Percentiles rank a stretch among this genome's conserved stretches.
These are phyloP conservation scores for Timema podura DNA, from an alignment of 2,888 invertebrate genomes.

Conservation along the genomic window DNA sequence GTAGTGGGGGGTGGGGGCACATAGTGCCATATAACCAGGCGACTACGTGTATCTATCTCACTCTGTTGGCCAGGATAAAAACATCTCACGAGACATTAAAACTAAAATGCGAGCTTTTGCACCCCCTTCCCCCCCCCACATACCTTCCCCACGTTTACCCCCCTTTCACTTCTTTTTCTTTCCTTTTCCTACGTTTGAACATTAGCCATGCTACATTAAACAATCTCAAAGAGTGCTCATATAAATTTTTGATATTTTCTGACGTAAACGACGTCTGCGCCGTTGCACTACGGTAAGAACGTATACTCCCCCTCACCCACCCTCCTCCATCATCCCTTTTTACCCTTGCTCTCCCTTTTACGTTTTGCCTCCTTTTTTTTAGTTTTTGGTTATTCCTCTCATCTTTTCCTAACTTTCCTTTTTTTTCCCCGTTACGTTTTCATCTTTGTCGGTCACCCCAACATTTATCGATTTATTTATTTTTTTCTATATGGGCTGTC, in stretches of 20 bases:
- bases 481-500: too few species aligned
- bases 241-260: conserved; percentile 33
- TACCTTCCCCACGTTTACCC: conserved; percentile 2
- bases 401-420: too few species aligned
- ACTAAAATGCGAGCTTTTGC: conserved; percentile 12
- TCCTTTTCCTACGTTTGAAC: conserved; percentile 12
- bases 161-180: conserved; percentile 16
- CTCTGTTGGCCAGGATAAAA: not conserved
- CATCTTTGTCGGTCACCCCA: too few species aligned
- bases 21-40: not conserved
- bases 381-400: too few species aligned
- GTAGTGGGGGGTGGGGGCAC: not conserved
- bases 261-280: conserved; percentile 27
- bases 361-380: too few species aligned
- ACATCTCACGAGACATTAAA: conserved; percentile 16
- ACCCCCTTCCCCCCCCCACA: not conserved
- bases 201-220: conserved; percentile 31
- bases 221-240: conserved; percentile 30
- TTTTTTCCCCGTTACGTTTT: too few species aligned
- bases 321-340: too few species aligned
- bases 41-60: too few species aligned
- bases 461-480: too few species aligned
- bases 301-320: too few species aligned
- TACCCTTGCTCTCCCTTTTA: too few species aligned
- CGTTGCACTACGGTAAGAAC: not conserved